Percentiles rank a stretch among this genome's conserved stretches.
Conservation (phyloP, 2,797 vertebrate genomes). For the Strix occidentalis region DNA sequence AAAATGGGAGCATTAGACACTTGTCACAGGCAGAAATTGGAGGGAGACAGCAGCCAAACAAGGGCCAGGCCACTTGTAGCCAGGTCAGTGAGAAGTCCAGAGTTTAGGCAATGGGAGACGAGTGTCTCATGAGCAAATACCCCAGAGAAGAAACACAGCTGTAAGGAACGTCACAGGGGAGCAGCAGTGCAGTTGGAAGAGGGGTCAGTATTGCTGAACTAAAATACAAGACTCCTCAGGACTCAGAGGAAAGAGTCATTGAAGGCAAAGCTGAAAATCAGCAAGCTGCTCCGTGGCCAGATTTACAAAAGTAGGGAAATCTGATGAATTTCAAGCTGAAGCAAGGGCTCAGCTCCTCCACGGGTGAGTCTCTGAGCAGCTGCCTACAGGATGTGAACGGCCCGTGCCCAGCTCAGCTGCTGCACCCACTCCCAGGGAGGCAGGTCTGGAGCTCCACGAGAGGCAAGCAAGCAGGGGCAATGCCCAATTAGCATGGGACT, state of each 20-base stretch:
- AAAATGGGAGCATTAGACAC: not conserved
- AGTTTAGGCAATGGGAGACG: not conserved
- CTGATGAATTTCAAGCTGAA: not conserved
- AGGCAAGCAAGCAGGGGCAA: not conserved
- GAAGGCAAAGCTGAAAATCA: not conserved
- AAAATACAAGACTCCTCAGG: not conserved
- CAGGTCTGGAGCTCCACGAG: accelerated
- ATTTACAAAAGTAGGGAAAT: not conserved
- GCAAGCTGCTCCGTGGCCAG: not conserved
- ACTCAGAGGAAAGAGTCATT: not conserved
- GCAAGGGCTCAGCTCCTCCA: not conserved
- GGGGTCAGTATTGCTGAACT: not conserved
- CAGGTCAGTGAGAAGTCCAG: not conserved
- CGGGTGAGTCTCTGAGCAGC: not conserved
- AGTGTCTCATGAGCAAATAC: not conserved
- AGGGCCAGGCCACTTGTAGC: not conserved
- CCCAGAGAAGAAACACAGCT: not conserved
- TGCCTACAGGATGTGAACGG: not conserved
- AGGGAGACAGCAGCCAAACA: not conserved
- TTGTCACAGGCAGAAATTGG: not conserved
- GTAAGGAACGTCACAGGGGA: not conserved
- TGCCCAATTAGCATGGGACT: not conserved
- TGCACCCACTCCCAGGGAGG: not conserved
- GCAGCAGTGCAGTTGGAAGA: not conserved
- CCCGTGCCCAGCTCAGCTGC: not conserved